Percentiles rank a stretch among this genome's conserved stretches.
Conservation (phyloP, 2,888 invertebrate species). For the Serripes groenlandicus region DNA sequence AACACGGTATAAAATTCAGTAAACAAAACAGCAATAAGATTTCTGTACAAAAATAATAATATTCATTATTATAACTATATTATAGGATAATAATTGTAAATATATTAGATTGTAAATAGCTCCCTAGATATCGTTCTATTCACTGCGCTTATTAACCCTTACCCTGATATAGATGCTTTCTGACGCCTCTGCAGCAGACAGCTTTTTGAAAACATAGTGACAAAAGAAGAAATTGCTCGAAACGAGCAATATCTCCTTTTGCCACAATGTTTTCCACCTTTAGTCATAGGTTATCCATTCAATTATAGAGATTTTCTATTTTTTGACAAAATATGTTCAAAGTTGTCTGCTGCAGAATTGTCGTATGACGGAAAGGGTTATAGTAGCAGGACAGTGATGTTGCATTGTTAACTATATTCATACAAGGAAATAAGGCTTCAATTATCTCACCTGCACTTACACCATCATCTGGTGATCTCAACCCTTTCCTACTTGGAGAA, state of each 20-base stretch:
- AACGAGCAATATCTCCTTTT: neutral
- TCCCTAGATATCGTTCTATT: neutral
- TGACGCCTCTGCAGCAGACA: too few relatives aligned
- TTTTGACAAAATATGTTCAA: too few relatives aligned
- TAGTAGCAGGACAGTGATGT: too few relatives aligned
- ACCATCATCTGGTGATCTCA: neutral
- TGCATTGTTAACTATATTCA: too few relatives aligned
- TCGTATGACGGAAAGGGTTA: too few relatives aligned
- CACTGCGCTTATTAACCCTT: neutral
- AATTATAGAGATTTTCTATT: too few relatives aligned
- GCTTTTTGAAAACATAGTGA: neutral
- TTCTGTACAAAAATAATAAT: conserved; percentile 23
- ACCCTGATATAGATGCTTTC: neutral
- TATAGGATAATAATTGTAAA: conserved; percentile 2
- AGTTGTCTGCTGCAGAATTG: too few relatives aligned
- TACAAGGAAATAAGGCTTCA: too few relatives aligned
- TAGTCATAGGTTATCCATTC: too few relatives aligned
- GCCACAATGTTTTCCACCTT: neutral
- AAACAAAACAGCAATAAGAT: conserved; percentile 22
- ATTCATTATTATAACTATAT: neutral
- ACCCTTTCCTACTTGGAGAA: neutral
- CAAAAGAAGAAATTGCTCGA: neutral
- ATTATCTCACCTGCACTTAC: too few relatives aligned
- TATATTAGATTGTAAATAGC: conserved; percentile 12
- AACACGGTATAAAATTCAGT: conserved; percentile 17